A percentile compares a stretch with the other conserved stretches of the same genome.
phyloP scores from a whole-genome alignment of 92 coral and sea anemone species.

The Anthopleura xanthogrammica region DNA sequence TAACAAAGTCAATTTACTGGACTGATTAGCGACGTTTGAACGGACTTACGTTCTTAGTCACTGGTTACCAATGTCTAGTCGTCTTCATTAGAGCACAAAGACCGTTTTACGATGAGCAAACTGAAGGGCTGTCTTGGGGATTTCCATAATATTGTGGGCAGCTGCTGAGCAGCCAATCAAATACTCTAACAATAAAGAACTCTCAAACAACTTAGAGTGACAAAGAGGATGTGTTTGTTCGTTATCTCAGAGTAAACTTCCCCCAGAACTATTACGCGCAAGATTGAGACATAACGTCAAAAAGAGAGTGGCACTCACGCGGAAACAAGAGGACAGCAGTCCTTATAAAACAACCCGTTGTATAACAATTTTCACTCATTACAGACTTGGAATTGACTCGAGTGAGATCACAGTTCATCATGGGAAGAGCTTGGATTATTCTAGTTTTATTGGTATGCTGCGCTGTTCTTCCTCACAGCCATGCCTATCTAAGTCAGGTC shows the following conservation, averaged over 20 bases:
- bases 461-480: background rate
- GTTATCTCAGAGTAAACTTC: constrained; percentile 12
- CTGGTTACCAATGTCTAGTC: background rate
- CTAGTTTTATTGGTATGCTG: constrained; percentile 1
- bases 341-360: background rate
- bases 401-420: background rate
- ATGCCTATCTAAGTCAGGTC: constrained; percentile 4
- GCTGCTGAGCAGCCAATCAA: background rate
- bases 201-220: background rate
- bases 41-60: background rate
- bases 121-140: background rate
- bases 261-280: constrained; percentile 4
- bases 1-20: background rate
- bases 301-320: background rate
- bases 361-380: background rate
- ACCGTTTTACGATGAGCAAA: background rate
- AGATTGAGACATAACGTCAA: background rate
- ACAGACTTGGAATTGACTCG: background rate
- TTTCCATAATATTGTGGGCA: background rate
- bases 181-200: background rate
- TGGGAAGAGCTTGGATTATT: background rate
- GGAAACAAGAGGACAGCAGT: background rate
- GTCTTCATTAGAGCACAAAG: background rate
- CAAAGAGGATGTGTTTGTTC: constrained; percentile 2
- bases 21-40: background rate